These are phyloP conservation scores for Phrynosoma blainvillii DNA, from an alignment of 2,113 vertebrate genomes.

Conservation along the genomic window DNA sequence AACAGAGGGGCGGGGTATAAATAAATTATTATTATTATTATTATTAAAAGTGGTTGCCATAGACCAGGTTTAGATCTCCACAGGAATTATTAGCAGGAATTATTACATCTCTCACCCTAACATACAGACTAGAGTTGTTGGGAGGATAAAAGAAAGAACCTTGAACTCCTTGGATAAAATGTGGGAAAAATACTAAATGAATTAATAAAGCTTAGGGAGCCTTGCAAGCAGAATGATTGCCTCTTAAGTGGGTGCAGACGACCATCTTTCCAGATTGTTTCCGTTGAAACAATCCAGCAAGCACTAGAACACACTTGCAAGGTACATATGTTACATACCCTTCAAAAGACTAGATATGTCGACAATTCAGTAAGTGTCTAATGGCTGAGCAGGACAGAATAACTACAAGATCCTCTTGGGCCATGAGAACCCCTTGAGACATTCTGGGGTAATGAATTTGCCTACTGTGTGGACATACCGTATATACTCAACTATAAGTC, in stretches of 20 bases:
- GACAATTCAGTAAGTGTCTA: too few relatives aligned
- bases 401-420: not conserved
- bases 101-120: not conserved
- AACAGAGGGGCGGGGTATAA: too few relatives aligned
- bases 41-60: not conserved
- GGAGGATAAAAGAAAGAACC: not conserved
- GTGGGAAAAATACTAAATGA: not conserved
- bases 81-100: too few relatives aligned
- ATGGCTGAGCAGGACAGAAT: not conserved
- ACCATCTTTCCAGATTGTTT: not conserved
- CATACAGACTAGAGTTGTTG: too few relatives aligned
- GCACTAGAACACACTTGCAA: not conserved
- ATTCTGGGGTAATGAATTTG: not conserved
- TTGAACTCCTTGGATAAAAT: not conserved
- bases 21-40: too few relatives aligned
- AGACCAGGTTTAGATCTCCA: not conserved
- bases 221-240: not conserved
- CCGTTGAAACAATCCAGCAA: too few relatives aligned
- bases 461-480: not conserved
- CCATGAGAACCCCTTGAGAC: not conserved
- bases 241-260: not conserved
- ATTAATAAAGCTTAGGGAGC: not conserved
- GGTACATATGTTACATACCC: not conserved
- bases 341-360: not conserved
- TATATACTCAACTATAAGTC: too few relatives aligned